A percentile compares a stretch with the other conserved stretches of the same genome.
phyloP scores from a whole-genome alignment of 2,888 invertebrate genomes.

The Maniola hyperantus region DNA sequence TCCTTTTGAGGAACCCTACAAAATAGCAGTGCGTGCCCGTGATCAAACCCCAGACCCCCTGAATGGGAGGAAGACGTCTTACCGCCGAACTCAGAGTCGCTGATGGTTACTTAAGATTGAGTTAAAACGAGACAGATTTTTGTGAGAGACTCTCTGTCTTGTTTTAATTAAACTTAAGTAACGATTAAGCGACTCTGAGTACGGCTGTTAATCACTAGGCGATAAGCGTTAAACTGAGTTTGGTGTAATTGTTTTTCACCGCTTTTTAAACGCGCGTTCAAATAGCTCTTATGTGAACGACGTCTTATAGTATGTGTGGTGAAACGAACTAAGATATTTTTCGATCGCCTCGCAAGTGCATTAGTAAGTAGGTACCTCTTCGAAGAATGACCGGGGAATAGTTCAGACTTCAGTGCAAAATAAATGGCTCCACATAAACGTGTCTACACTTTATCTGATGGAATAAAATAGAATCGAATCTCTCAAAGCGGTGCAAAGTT shows the following conservation, averaged over 20 bases:
- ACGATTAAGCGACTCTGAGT: too few species aligned
- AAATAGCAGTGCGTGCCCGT: too few species aligned
- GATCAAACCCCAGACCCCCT: too few species aligned
- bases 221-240: too few species aligned
- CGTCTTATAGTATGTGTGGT: not conserved
- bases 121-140: too few species aligned
- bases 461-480: slow-evolving; percentile 21
- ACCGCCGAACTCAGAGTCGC: too few species aligned
- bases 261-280: not conserved
- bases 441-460: slow-evolving; percentile 4
- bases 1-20: too few species aligned
- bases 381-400: slow-evolving; percentile 3
- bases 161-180: too few species aligned
- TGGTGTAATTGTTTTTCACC: not conserved
- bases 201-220: too few species aligned
- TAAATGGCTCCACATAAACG: slow-evolving; percentile 15
- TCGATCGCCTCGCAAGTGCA: slow-evolving; percentile 10
- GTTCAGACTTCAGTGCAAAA: slow-evolving; percentile 11
- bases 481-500: slow-evolving; percentile 15
- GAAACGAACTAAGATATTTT: not conserved
- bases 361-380: not conserved
- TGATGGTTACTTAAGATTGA: too few species aligned
- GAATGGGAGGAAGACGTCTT: too few species aligned
- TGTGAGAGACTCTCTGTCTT: too few species aligned
- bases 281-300: not conserved